A percentile compares a stretch with the other conserved stretches of the same genome.
These are phyloP conservation scores for Rhagonycha lutea DNA, from an alignment of 2,888 invertebrate species.

Conservation along the genomic window DNA sequence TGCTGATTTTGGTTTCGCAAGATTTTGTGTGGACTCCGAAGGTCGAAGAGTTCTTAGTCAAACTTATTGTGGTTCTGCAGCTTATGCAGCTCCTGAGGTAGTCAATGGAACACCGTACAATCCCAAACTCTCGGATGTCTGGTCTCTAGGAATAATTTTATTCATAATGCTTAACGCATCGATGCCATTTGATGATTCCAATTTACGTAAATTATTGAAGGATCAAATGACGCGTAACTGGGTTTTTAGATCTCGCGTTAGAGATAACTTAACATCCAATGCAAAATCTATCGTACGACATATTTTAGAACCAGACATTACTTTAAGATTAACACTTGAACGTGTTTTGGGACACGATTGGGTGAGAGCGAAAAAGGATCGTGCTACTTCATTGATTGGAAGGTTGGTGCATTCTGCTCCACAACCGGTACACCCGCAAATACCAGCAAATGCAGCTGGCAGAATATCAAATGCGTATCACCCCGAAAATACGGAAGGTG, in stretches of 20 bases:
- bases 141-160: conserved; percentile 90
- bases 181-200: conserved; percentile 92
- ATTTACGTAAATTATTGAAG: conserved; percentile 78
- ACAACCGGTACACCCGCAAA: conserved; percentile 32
- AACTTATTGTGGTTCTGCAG: conserved; percentile 96
- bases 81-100: conserved; percentile 95
- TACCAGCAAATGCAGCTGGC: conserved; percentile 4
- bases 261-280: conserved; percentile 68
- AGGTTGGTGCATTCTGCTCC: conserved; percentile 63
- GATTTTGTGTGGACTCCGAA: conserved; percentile 74
- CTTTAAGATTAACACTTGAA: conserved; percentile 73
- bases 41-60: conserved; percentile 80
- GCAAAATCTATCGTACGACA: conserved; percentile 79
- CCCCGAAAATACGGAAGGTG: conserved; percentile 42
- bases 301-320: conserved; percentile 84
- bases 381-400: conserved; percentile 62
- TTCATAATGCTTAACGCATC: conserved; percentile 93
- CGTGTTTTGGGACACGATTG: conserved; percentile 78
- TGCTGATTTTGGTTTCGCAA: conserved; percentile 93
- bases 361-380: conserved; percentile 68
- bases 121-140: conserved; percentile 87
- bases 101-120: conserved; percentile 88
- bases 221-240: conserved; percentile 83
- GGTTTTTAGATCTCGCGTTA: conserved; percentile 72
- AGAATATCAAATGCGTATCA: conserved; percentile 32